phyloP scores from a whole-genome alignment of 2,888 invertebrate species.

The Alviniconcha strummeri region DNA sequence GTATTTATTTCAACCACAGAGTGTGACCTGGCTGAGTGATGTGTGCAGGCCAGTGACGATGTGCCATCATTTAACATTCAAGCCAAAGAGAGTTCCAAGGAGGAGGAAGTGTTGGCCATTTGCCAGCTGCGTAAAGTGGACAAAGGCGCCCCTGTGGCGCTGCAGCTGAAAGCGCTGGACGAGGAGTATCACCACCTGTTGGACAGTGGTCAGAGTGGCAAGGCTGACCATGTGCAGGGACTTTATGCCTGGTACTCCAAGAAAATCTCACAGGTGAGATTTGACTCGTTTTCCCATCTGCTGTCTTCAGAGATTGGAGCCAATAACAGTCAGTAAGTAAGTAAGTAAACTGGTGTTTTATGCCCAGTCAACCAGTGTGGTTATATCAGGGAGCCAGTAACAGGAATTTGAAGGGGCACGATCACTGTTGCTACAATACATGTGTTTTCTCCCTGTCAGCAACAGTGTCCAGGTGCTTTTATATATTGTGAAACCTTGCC shows the following conservation, averaged over 20 bases:
- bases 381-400: too few relatives aligned
- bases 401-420: too few relatives aligned
- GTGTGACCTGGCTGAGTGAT: too few relatives aligned
- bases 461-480: too few relatives aligned
- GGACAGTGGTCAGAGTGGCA: slow-evolving; percentile 63
- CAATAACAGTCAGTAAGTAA: too few relatives aligned
- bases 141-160: slow-evolving; percentile 62
- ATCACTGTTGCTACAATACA: too few relatives aligned
- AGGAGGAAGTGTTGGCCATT: slow-evolving; percentile 71
- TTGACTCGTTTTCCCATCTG: too few relatives aligned
- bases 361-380: too few relatives aligned
- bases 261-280: slow-evolving; percentile 67
- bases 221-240: slow-evolving; percentile 71
- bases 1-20: background rate
- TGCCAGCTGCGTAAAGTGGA: slow-evolving; percentile 69
- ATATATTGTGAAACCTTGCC: too few relatives aligned
- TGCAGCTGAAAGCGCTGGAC: slow-evolving; percentile 72
- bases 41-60: slow-evolving; percentile 50
- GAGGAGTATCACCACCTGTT: slow-evolving; percentile 70
- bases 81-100: slow-evolving; percentile 71
- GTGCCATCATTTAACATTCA: slow-evolving; percentile 60
- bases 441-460: too few relatives aligned
- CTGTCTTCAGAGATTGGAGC: too few relatives aligned
- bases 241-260: slow-evolving; percentile 72
- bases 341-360: too few relatives aligned